Evolutionary conservation across 2,888 invertebrate species (phyloP).

Genomic region (Platerodrilus igneus): DNA sequence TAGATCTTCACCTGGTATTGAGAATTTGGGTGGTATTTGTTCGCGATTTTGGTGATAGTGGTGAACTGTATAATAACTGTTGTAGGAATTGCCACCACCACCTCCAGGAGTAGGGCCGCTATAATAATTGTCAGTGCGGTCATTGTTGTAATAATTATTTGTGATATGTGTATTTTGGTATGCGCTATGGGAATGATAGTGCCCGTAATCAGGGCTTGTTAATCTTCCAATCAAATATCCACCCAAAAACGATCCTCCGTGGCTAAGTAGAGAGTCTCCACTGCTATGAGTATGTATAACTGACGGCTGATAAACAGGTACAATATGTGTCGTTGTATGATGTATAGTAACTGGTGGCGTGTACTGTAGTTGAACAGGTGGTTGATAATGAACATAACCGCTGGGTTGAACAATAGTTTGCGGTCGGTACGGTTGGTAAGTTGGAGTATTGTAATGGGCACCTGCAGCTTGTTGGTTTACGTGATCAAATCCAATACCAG

Average conservation of each 20-base stretch:
- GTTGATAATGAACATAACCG: slow-evolving; percentile 12
- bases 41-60: slow-evolving; percentile 40
- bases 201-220: not conserved
- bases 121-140: not conserved
- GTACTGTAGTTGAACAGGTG: slow-evolving; percentile 12
- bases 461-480: not conserved
- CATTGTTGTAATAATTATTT: slow-evolving; percentile 2
- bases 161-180: too few species aligned
- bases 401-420: slow-evolving; percentile 7
- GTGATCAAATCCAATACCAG: not conserved
- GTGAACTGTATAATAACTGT: slow-evolving; percentile 38
- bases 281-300: slow-evolving; percentile 4
- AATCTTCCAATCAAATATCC: slow-evolving; percentile 17
- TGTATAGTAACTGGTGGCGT: slow-evolving; percentile 3
- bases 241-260: slow-evolving; percentile 9
- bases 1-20: slow-evolving; percentile 2
- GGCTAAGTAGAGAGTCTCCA: slow-evolving; percentile 5
- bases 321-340: slow-evolving; percentile 1
- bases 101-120: not conserved
- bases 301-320: slow-evolving; percentile 14
- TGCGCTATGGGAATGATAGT: slow-evolving; percentile 10
- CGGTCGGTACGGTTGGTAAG: slow-evolving; percentile 14
- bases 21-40: slow-evolving; percentile 26
- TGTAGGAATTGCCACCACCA: too few species aligned
- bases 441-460: too few species aligned